Evolutionary conservation across 1,140 invertebrate species (phyloP), one percentile per base, ranked within the genome.

Genomic region (Gonioctena quinquepunctata): DNA sequence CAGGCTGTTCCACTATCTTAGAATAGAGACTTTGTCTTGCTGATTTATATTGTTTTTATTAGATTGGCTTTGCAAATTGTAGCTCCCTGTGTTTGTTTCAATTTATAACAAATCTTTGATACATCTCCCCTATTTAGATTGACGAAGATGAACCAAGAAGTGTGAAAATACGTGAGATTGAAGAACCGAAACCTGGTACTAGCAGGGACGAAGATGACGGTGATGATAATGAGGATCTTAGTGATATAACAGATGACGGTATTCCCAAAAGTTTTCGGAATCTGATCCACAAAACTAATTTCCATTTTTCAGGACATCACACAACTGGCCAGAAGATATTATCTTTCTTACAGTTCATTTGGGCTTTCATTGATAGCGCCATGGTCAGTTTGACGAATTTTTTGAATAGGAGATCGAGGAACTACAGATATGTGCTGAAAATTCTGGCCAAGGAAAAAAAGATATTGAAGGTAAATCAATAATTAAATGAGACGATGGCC

Each of bases 361-460:
- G 87, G 83, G 90, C 90, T 6, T 90, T 97, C 67, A 81, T 96
- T 23, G 90, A 92, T 76, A 96, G 95, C 76, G 85, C 91, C 8
- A 88, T 97, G 79, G 92, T 96, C 13, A 94, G 94, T n/a, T 79
- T 95, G n/a, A 98, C 95, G 3, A 89, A 87, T 57, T 90, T 92
- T 69, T 84, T 98, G 28, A 97, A 98, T 85, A 88, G 87, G 71
- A 92, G 96, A 70, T 98, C 96, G 0, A 87, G 92, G 26, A 96
- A 98, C 84, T 98, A 98, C 85, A 88, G 97, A 76, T 96, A 96
- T 80, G 94, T 99, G 0, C 92, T 96, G 5, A 89, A 90, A 56
- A 90, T 92, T 16, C 84, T 94, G 22, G 87, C 89, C 0, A 87
- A 89, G 57, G 93, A 94, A 79, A 97, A 97, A 83, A 93, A 92